Evolutionary conservation across 2,888 invertebrate species (phyloP), one percentile per base, ranked within the genome.

Genomic region (Willowsia nigromaculata): DNA sequence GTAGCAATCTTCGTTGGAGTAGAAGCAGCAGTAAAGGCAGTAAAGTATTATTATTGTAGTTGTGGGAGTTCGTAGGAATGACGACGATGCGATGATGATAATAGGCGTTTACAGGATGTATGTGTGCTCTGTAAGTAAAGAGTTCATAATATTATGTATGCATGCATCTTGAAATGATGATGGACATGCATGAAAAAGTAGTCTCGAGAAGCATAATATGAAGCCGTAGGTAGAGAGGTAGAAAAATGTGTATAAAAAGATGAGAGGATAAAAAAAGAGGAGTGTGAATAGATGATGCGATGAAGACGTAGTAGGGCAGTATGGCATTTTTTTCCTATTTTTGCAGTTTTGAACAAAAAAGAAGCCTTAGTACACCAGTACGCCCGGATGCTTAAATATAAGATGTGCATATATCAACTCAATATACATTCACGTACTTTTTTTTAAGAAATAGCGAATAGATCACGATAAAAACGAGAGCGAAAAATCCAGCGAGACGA

Each of bases 101-200:
- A 15, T 47, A 74, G 71, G 18, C 43, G 27, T 74, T 74, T 74
- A 43, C 43, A 47, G 40, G 15, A 15, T 33, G 65, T 6, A 1
- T 18, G 15, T 65, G 59, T 65, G 13, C 33, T 65, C 33, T 65
- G 1, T 3, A 11, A 15, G 27, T 65, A 33, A 30, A 33, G 30
- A 33, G 30, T 4, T 27, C 9, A 59, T 25, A 56, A 25, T 25
- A 65, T 65, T 65, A 65, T 65, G 33, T 30, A 59, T 59, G 59
- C 65, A 65, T 65, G 27, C 65, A 65, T 65, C 65, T 33, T 65
- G 27, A 33, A 65, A 65, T 65, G 65, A n/a, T 65, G 65, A 68
- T 68, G 37, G 37, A 37, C 33, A 68, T 68, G 37, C 37, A 68
- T 27, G 27, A 27, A 59, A 59, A 18, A 68, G 37, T 7, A 2